Conservation (phyloP, 2,113 vertebrate genomes). For the Semnornis frantzii region DNA sequence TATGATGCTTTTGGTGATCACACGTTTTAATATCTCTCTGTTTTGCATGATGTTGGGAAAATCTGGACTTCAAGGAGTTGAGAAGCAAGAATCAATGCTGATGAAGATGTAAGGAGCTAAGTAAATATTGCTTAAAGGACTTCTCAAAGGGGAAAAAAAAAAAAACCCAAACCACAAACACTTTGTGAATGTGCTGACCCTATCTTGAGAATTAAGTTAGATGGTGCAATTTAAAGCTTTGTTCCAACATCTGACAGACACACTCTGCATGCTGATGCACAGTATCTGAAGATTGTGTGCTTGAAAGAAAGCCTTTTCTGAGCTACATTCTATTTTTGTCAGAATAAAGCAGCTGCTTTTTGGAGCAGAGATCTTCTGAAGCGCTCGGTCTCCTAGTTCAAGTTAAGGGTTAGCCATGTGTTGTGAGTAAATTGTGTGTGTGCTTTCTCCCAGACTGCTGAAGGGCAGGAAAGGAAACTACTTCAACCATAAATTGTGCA, state of each 20-base stretch:
- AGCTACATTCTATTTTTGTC: conserved; percentile 60
- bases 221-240: conserved; percentile 67
- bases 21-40: background rate
- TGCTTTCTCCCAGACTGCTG: background rate
- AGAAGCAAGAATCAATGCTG: conserved; percentile 46
- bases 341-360: conserved; percentile 68
- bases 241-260: conserved; percentile 68
- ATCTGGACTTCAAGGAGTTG: conserved; percentile 34
- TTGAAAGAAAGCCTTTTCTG: conserved; percentile 62
- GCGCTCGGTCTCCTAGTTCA: conserved; percentile 30
- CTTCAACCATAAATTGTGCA: background rate
- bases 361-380: conserved; percentile 53
- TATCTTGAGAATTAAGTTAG: conserved; percentile 60
- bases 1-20: conserved; percentile 28
- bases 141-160: conserved; percentile 10
- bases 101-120: conserved; percentile 45
- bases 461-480: background rate
- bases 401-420: conserved; percentile 19
- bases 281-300: conserved; percentile 47
- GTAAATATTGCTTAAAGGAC: conserved; percentile 54
- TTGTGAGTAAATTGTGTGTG: background rate
- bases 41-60: conserved; percentile 37
- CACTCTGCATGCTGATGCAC: conserved; percentile 59
- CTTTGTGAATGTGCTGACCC: conserved; percentile 53
- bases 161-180: background rate